Evolutionary conservation across 2,113 vertebrate genomes (phyloP), one percentile per base, ranked within the genome.

Genomic region (Sigmodon hispidus): DNA sequence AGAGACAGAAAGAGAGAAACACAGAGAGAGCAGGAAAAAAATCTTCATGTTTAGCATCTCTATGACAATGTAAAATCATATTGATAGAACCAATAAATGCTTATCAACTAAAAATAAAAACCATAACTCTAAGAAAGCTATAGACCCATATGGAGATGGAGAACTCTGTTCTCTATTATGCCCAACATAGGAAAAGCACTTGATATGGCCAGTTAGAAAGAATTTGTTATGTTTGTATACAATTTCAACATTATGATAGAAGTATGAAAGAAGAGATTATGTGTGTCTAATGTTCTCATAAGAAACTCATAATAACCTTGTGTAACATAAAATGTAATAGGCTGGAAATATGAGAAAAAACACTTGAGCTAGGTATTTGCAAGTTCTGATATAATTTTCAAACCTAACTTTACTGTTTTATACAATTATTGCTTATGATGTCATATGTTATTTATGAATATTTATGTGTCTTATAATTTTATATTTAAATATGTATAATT

Each of bases 71-170:
- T 87, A 87, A 94, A 6, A 76, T 34, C 6, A 81, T 69, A 26
- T 15, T 86, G 45, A 50, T 92, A 88, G 67, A 87, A 96, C 93
- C 45, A 93, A 73, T 7, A 96, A 90, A 7, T 70, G 3, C 19
- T 45, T 70, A 17, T 84, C 90, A 90, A 92, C 45, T 70, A 90
- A 95, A 48, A 31, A 72, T 89, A 91, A 84, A 89, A 95, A 87
- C 17, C 22, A 90, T 57, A 93, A 87, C 55, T 94, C 67, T 50
- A 69, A 92, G 80, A 93, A 96, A 93, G 34, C 24, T 48, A 91
- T 73, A 89, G 26, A 59, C 24, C 67, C 76, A 84, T 67, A 15
- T 67, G 26, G 65, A 36, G 13, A 67, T 67, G 13, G 65, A 67
- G 34, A 67, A 84, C 29, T 94, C 59, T 55, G 55, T 50, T 59